Evolutionary conservation across 2,797 vertebrate genomes (phyloP).

Genomic region (Peromyscus nudipes): DNA sequence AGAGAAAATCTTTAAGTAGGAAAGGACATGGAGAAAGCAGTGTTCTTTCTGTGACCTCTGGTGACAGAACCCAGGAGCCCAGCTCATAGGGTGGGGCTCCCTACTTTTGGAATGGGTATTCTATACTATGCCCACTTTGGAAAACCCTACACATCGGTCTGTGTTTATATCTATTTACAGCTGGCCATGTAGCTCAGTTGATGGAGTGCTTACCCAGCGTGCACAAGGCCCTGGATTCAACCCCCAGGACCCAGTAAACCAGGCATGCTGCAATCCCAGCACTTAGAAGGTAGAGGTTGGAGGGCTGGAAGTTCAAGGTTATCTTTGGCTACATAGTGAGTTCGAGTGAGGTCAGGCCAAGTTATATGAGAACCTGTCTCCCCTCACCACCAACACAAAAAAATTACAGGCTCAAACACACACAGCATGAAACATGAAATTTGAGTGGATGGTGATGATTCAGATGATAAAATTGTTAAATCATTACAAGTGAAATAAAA

Average conservation of each 20-base stretch:
- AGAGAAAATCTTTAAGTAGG: neutral
- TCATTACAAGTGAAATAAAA: conserved; percentile 39
- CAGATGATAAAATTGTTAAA: conserved; percentile 15
- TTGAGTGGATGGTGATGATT: neutral
- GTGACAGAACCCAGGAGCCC: neutral
- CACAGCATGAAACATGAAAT: conserved; percentile 22
- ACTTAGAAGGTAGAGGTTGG: neutral
- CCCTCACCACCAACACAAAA: neutral
- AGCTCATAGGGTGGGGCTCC: neutral
- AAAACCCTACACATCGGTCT: neutral
- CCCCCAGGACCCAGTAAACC: neutral
- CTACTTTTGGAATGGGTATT: too few relatives aligned
- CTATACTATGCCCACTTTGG: neutral
- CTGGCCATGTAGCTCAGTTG: neutral
- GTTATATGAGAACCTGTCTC: neutral
- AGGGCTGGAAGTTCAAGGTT: neutral
- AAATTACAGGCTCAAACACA: neutral
- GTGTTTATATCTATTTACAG: neutral
- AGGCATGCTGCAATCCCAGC: neutral
- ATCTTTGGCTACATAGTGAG: neutral
- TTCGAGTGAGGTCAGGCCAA: neutral
- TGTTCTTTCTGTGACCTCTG: neutral
- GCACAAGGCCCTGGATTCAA: neutral
- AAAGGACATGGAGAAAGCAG: neutral
- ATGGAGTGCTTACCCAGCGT: neutral